These are phyloP conservation scores for Arizona elegans DNA, from an alignment of 2,113 vertebrate genomes.

Conservation along the genomic window DNA sequence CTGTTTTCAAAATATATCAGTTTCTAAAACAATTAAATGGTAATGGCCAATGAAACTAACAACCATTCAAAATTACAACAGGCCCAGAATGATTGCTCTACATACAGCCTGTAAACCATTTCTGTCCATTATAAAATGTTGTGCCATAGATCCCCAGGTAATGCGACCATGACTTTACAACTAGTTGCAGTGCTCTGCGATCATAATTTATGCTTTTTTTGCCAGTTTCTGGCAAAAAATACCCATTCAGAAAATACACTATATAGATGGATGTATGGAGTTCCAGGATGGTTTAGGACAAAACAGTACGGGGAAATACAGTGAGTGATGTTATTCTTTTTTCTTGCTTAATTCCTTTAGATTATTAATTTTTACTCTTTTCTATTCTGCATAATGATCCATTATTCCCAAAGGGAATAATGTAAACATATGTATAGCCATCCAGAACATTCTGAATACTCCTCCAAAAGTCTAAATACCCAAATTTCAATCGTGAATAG, in stretches of 20 bases:
- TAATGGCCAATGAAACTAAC: not conserved
- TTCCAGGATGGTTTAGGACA: not conserved
- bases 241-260: not conserved
- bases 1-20: not conserved
- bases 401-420: not conserved
- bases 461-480: not conserved
- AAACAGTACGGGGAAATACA: not conserved
- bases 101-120: not conserved
- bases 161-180: not conserved
- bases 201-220: not conserved
- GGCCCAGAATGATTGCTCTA: not conserved
- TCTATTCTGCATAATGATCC: not conserved
- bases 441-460: not conserved
- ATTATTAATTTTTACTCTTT: not conserved
- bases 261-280: not conserved
- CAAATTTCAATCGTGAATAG: not conserved
- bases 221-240: not conserved
- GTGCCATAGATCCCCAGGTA: not conserved
- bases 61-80: not conserved
- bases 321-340: not conserved
- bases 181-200: not conserved
- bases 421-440: not conserved
- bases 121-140: not conserved
- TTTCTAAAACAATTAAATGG: not conserved
- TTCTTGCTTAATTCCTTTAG: not conserved